Evolutionary conservation across 2,888 invertebrate species (phyloP).

Genomic region (Molorchus minor): DNA sequence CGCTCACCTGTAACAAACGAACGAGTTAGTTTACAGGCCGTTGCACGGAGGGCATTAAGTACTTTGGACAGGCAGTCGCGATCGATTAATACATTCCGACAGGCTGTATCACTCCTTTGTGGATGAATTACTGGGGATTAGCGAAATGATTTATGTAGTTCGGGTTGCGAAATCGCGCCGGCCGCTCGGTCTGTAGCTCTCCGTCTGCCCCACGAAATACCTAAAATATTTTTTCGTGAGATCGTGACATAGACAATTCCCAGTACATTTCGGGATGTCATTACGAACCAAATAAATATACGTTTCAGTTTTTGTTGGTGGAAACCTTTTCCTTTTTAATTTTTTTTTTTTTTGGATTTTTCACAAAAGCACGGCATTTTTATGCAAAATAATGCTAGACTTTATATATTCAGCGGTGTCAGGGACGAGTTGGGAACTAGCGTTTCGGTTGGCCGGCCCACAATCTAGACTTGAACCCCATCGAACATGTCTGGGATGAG

Average conservation of each 20-base stretch:
- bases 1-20: slow-evolving; percentile 38
- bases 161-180: slow-evolving; percentile 10
- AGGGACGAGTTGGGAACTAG: too few relatives aligned
- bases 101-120: slow-evolving; percentile 30
- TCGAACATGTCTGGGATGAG: too few relatives aligned
- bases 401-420: too few relatives aligned
- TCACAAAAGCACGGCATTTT: too few relatives aligned
- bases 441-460: too few relatives aligned
- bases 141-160: slow-evolving; percentile 23
- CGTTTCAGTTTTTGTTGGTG: too few relatives aligned
- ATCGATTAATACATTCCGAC: slow-evolving; percentile 32
- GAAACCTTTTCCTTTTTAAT: too few relatives aligned
- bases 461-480: too few relatives aligned
- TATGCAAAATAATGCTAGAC: too few relatives aligned
- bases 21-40: slow-evolving; percentile 30
- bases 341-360: too few relatives aligned
- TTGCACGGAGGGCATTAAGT: slow-evolving; percentile 29
- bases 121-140: slow-evolving; percentile 21
- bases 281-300: neutral
- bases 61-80: slow-evolving; percentile 21
- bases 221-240: neutral
- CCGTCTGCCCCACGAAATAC: neutral
- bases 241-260: neutral
- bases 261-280: neutral
- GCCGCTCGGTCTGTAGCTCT: neutral